These are phyloP conservation scores for Eonycteris spelaea DNA, from an alignment of 2,113 vertebrate genomes.

Conservation along the genomic window DNA sequence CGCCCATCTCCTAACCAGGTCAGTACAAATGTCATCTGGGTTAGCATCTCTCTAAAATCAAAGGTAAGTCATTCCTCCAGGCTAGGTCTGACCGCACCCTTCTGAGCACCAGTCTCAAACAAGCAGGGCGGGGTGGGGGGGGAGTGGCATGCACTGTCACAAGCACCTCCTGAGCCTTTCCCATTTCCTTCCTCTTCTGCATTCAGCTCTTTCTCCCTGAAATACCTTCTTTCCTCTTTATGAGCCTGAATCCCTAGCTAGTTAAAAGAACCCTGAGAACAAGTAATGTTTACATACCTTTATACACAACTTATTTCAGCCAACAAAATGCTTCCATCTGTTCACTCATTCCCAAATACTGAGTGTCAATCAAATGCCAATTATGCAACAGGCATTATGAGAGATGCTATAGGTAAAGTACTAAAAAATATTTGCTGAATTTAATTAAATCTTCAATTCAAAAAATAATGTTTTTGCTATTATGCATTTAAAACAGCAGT, in stretches of 20 bases:
- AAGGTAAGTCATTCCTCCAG: neutral
- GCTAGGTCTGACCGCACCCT: neutral
- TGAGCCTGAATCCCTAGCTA: neutral
- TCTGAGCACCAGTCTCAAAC: neutral
- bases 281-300: neutral
- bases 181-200: neutral
- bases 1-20: neutral
- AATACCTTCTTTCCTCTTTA: neutral
- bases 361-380: neutral
- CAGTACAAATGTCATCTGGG: neutral
- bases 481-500: neutral
- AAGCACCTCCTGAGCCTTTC: neutral
- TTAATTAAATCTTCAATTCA: neutral
- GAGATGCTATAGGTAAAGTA: neutral
- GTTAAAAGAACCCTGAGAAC: neutral
- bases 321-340: neutral
- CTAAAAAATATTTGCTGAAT: neutral
- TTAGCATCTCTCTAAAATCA: neutral
- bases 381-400: neutral
- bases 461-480: neutral
- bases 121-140: no score
- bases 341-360: neutral
- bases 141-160: accelerated
- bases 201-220: neutral
- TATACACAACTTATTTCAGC: neutral